These are phyloP conservation scores for Zootoca vivipara DNA, from an alignment of 2,113 vertebrate genomes.

Conservation along the genomic window DNA sequence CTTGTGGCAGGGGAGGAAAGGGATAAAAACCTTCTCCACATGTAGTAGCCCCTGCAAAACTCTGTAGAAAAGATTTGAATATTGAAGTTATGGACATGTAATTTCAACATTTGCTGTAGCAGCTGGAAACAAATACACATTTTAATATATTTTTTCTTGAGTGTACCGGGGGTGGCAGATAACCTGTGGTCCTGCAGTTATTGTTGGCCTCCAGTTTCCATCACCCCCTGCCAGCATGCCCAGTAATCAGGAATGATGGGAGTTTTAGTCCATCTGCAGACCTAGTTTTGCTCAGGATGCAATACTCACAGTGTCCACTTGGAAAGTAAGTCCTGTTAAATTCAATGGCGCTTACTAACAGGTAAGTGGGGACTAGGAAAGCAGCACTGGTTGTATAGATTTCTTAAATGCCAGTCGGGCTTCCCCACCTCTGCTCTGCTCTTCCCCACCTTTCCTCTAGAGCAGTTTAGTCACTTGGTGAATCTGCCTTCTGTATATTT, in stretches of 20 bases:
- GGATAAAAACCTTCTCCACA: background rate
- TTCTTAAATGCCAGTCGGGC: background rate
- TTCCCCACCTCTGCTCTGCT: background rate
- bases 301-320: too few relatives aligned
- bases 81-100: background rate
- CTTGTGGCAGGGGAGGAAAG: background rate
- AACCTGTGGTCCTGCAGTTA: too few relatives aligned
- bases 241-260: too few relatives aligned
- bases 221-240: too few relatives aligned
- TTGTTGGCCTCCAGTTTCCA: too few relatives aligned
- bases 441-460: background rate
- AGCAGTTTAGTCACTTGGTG: background rate
- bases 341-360: too few relatives aligned
- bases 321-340: too few relatives aligned
- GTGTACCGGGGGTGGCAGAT: background rate
- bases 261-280: too few relatives aligned
- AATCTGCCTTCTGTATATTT: background rate
- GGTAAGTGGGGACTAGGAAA: too few relatives aligned
- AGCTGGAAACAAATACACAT: background rate
- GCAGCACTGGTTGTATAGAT: background rate
- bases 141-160: background rate
- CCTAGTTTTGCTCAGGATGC: too few relatives aligned
- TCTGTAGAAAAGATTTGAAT: background rate
- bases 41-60: background rate
- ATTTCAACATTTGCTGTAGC: background rate